phyloP scores from a whole-genome alignment of 2,113 vertebrate genomes.

The Syngnathus scovelli region DNA sequence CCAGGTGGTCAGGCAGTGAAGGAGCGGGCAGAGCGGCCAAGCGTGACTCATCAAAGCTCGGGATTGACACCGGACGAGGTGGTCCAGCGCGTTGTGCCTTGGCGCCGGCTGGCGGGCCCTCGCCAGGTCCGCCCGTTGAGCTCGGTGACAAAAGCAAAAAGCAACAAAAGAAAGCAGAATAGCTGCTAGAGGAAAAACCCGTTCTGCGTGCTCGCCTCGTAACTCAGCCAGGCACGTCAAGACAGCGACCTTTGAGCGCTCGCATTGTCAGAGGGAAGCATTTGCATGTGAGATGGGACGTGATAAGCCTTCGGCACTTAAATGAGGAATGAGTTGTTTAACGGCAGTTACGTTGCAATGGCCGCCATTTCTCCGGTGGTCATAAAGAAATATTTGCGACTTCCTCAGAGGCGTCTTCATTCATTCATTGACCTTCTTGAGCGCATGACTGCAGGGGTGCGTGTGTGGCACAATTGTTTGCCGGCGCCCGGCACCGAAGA shows the following conservation, averaged over 20 bases:
- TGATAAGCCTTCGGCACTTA: background rate
- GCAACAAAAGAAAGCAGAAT: background rate
- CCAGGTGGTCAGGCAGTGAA: background rate
- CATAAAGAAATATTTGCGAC: background rate
- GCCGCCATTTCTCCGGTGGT: conserved; percentile 7
- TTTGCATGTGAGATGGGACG: background rate
- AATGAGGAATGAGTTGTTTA: background rate
- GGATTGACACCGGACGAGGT: conserved; percentile 9
- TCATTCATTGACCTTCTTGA: background rate
- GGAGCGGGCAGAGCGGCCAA: conserved; percentile 19
- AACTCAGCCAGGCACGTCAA: background rate
- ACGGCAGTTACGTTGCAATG: background rate
- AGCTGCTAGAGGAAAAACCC: background rate
- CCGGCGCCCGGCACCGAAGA: background rate
- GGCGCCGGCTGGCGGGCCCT: background rate
- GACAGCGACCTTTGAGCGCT: background rate
- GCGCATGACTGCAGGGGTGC: background rate
- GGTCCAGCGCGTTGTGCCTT: background rate
- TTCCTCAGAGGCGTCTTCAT: background rate
- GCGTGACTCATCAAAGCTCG: conserved; percentile 43
- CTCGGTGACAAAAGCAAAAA: too few species aligned
- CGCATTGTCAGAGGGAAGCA: background rate
- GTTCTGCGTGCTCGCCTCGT: background rate
- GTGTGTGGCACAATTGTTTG: background rate
- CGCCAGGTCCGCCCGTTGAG: too few species aligned